phyloP scores from a whole-genome alignment of 1,140 invertebrate species.

The Platyura marginata region DNA sequence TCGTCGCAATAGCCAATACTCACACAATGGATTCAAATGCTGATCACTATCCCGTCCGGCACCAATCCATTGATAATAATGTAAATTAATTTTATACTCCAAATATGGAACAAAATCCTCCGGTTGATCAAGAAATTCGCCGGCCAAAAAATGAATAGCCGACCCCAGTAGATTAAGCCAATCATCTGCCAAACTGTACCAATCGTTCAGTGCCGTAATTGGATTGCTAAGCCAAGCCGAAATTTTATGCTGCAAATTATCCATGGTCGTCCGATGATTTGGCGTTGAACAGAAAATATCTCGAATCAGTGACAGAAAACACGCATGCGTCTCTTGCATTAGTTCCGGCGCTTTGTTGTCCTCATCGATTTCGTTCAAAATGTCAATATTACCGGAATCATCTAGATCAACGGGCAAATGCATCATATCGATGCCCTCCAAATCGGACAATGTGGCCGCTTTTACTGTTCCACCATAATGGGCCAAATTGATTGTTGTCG shows the following conservation, averaged over 20 bases:
- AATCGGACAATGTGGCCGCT: constrained; percentile 26
- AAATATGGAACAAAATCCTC: constrained; percentile 86
- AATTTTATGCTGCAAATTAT: constrained; percentile 55
- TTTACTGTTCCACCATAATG: not conserved
- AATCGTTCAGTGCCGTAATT: constrained; percentile 64
- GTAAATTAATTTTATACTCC: constrained; percentile 57
- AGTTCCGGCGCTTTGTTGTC: constrained; percentile 18
- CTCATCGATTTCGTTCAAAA: constrained; percentile 30
- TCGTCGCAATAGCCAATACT: constrained; percentile 50
- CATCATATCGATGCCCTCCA: constrained; percentile 44
- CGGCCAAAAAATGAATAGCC: constrained; percentile 72
- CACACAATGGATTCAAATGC: constrained; percentile 51
- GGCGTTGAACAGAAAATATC: constrained; percentile 68
- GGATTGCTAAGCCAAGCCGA: constrained; percentile 63
- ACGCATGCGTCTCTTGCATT: constrained; percentile 57
- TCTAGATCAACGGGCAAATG: constrained; percentile 41
- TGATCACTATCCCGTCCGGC: constrained; percentile 81
- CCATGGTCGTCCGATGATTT: constrained; percentile 55
- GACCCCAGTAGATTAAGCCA: constrained; percentile 64
- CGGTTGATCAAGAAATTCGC: constrained; percentile 62
- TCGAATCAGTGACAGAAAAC: constrained; percentile 63
- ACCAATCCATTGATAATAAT: constrained; percentile 86
- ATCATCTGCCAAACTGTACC: constrained; percentile 48
- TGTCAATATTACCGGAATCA: constrained; percentile 32
- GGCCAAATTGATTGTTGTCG: not conserved